Conservation (phyloP, 2,113 vertebrate species). For the Phrynosoma platyrhinos region DNA sequence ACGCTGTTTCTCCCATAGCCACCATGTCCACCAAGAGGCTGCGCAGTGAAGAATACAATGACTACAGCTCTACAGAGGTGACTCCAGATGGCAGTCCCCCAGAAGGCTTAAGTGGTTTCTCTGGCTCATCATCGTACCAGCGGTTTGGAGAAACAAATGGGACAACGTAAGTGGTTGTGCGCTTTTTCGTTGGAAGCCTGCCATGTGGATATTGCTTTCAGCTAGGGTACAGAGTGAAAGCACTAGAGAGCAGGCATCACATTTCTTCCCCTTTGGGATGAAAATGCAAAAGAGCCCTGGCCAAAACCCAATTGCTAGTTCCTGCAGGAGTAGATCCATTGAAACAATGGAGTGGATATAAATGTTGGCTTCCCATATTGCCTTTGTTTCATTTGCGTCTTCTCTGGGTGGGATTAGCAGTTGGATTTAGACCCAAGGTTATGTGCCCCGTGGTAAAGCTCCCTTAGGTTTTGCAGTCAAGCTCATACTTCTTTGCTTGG, state of each 20-base stretch:
- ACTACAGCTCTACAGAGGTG: conserved; percentile 82
- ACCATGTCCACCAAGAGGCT: conserved; percentile 82
- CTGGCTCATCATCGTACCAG: conserved; percentile 73
- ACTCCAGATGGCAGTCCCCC: conserved; percentile 75
- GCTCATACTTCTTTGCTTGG: neutral
- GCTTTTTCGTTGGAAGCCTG: neutral
- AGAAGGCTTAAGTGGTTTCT: conserved; percentile 42
- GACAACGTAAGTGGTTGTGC: conserved; percentile 77
- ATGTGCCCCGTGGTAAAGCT: neutral
- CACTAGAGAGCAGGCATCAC: neutral
- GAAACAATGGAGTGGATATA: too few species aligned
- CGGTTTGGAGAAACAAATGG: conserved; percentile 74
- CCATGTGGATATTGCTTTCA: neutral
- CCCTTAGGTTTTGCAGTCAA: neutral
- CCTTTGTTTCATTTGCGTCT: too few species aligned
- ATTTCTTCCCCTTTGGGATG: neutral
- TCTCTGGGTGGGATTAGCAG: too few species aligned
- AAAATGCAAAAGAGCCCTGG: neutral
- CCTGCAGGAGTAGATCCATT: too few species aligned
- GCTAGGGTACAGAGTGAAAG: neutral
- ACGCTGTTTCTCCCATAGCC: conserved; percentile 64
- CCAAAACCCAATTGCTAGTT: too few species aligned
- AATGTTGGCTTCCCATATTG: too few species aligned
- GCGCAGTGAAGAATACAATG: conserved; percentile 77
- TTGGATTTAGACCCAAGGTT: too few species aligned